phyloP scores from a whole-genome alignment of 1,140 invertebrate genomes.

The Stratiolaelaps scimitus region DNA sequence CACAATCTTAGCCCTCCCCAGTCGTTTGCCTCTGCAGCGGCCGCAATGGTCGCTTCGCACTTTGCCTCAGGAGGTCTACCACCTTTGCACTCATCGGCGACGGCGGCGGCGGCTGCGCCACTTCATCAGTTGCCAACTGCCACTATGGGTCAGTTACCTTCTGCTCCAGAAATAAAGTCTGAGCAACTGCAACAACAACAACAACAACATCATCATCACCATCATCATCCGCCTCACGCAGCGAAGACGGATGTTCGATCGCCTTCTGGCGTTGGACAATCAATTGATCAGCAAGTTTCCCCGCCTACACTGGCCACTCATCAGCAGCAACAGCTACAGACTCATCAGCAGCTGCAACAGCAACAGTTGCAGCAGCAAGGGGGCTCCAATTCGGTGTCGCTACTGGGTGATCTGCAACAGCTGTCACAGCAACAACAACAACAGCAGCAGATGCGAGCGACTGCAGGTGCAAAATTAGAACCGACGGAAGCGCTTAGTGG shows the following conservation, averaged over 20 bases:
- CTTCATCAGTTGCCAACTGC: constrained; percentile 26
- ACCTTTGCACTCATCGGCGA: background rate
- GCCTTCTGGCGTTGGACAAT: background rate
- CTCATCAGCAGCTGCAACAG: constrained; percentile 32
- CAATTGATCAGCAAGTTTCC: background rate
- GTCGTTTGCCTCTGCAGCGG: constrained; percentile 33
- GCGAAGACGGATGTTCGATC: background rate
- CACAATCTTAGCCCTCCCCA: constrained; percentile 32
- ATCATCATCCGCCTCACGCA: background rate
- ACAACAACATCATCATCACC: constrained; percentile 32
- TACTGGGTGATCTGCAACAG: constrained; percentile 29
- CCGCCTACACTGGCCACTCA: background rate
- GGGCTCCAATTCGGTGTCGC: constrained; percentile 27
- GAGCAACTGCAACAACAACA: constrained; percentile 33
- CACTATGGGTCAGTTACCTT: too few relatives aligned
- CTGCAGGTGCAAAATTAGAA: background rate
- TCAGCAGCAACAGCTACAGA: background rate
- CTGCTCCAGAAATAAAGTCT: background rate
- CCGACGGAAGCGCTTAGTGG: constrained; percentile 32
- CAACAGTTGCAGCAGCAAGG: constrained; percentile 19
- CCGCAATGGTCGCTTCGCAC: constrained; percentile 32
- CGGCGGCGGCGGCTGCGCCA: background rate
- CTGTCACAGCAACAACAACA: constrained; percentile 31
- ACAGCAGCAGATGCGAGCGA: background rate
- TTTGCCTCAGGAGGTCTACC: constrained; percentile 33